Evolutionary conservation across 1,140 invertebrate genomes (phyloP).

Genomic region (Zophobas atratus): DNA sequence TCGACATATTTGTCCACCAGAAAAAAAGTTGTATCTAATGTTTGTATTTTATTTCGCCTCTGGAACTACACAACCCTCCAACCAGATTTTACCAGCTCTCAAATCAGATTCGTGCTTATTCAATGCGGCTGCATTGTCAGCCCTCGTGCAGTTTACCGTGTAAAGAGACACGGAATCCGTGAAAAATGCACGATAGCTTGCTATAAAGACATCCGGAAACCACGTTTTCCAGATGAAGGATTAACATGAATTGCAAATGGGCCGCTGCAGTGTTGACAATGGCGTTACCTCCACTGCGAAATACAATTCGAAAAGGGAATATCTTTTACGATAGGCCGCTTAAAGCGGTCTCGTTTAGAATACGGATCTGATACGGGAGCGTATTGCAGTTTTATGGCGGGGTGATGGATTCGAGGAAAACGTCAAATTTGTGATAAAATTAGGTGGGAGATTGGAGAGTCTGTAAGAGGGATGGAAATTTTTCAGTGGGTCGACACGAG

Average conservation of each 20-base stretch:
- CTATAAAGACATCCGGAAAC: slow-evolving; percentile 21
- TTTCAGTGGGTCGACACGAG: background rate
- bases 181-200: background rate
- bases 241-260: slow-evolving; percentile 42
- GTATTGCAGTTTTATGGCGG: slow-evolving; percentile 1
- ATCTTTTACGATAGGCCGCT: slow-evolving; percentile 32
- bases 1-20: no score
- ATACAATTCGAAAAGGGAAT: slow-evolving; percentile 41
- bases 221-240: slow-evolving; percentile 33
- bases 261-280: slow-evolving; percentile 39
- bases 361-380: slow-evolving; percentile 11
- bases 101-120: no score
- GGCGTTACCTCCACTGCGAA: slow-evolving; percentile 25
- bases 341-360: slow-evolving; percentile 21
- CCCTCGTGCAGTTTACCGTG: no score
- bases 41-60: no score
- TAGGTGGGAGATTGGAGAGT: background rate
- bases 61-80: no score
- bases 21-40: no score
- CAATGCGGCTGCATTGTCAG: no score
- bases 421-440: background rate
- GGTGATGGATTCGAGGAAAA: slow-evolving; percentile 25
- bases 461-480: no score
- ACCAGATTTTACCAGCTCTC: no score
- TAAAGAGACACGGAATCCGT: background rate